Evolutionary conservation across 2,113 vertebrate species (phyloP).

Genomic region (Beaufortia kweichowensis): DNA sequence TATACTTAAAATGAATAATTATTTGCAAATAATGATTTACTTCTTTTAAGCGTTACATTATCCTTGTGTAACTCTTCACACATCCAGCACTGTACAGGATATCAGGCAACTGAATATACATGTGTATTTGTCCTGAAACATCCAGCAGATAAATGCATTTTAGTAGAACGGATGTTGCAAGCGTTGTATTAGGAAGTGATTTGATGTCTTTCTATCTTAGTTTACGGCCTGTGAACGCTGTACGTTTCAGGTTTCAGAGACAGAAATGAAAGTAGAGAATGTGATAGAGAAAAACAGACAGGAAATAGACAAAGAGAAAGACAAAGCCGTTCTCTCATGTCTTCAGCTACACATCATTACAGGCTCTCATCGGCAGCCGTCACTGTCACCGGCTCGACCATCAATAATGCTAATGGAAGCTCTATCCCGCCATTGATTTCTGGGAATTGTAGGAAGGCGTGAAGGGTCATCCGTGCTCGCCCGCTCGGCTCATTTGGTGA

Average conservation of each 20-base stretch:
- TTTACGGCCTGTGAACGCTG: too few species aligned
- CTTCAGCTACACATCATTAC: constrained; percentile 42
- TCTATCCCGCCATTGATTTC: constrained; percentile 49
- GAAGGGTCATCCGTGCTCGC: constrained; percentile 41
- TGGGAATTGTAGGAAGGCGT: constrained; percentile 45
- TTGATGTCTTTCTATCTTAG: too few species aligned
- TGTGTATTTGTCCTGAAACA: too few species aligned
- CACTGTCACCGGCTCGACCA: constrained; percentile 35
- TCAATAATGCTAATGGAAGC: constrained; percentile 59
- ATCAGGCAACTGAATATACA: too few species aligned
- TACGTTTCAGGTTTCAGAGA: background rate
- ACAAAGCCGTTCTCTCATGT: constrained; percentile 1
- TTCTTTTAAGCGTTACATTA: too few species aligned
- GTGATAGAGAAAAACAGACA: background rate
- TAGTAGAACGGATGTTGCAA: too few species aligned
- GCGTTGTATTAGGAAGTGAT: too few species aligned
- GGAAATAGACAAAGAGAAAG: constrained; percentile 15
- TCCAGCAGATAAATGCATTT: too few species aligned
- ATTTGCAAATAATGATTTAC: too few species aligned
- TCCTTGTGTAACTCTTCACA: too few species aligned
- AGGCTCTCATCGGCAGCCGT: constrained; percentile 41
- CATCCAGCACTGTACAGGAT: too few species aligned
- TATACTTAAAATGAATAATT: too few species aligned
- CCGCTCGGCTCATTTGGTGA: constrained; percentile 30
- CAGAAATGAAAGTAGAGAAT: background rate